phyloP scores from a whole-genome alignment of 2,888 invertebrate species.

The Xanthostigma xanthostigma region DNA sequence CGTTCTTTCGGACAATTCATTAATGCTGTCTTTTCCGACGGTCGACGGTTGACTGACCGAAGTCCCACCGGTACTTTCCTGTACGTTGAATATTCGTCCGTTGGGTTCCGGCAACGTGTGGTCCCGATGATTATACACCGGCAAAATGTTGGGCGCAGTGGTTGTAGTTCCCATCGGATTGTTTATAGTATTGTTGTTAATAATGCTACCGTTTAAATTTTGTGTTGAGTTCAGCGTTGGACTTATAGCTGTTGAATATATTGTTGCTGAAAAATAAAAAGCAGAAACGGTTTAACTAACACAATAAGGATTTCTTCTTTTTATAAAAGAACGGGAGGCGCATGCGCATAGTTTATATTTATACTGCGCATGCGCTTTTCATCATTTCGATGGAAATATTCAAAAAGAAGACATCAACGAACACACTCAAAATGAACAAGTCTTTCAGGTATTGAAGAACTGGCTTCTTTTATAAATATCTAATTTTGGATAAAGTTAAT shows the following conservation, averaged over 20 bases:
- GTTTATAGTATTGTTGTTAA: constrained; percentile 11
- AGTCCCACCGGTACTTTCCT: constrained; percentile 2
- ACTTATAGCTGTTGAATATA: constrained; percentile 30
- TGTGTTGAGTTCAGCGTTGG: constrained; percentile 33
- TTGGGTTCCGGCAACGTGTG: not conserved
- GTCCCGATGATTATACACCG: constrained; percentile 1
- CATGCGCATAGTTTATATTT: no score
- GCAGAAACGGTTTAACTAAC: no score
- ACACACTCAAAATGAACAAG: no score
- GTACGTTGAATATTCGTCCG: constrained; percentile 1
- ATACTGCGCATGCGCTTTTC: no score
- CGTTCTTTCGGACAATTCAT: constrained; percentile 34
- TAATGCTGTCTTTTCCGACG: constrained; percentile 19
- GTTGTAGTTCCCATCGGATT: not conserved
- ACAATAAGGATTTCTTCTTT: no score
- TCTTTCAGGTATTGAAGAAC: no score
- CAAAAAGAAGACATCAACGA: no score
- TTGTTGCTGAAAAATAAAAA: constrained; percentile 23
- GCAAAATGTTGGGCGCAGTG: constrained; percentile 2
- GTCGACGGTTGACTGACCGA: constrained; percentile 3
- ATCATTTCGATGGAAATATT: no score
- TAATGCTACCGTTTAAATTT: constrained; percentile 7
- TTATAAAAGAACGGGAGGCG: no score
- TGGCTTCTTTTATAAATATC: no score
- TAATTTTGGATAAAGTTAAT: no score